Percentiles rank a stretch among this genome's conserved stretches.
These are phyloP conservation scores for Chaetogeoica ovagalla DNA, from an alignment of 2,888 invertebrate genomes.

Conservation along the genomic window DNA sequence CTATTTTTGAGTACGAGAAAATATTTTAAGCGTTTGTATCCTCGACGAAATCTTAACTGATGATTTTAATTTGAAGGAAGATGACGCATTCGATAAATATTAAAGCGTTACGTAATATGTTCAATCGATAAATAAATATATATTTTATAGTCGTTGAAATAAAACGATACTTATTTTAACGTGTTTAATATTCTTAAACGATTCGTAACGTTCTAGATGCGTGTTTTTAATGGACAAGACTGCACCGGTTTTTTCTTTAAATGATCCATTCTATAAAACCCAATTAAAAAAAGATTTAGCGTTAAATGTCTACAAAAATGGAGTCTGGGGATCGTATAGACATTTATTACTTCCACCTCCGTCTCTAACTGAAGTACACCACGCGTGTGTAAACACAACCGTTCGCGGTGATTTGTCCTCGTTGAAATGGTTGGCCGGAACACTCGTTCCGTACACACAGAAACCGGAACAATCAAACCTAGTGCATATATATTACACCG, in stretches of 20 bases:
- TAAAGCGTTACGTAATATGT: too few relatives aligned
- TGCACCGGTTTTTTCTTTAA: slow-evolving; percentile 70
- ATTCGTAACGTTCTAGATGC: slow-evolving; percentile 59
- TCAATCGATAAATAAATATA: too few relatives aligned
- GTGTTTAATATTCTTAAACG: too few relatives aligned
- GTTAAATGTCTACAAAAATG: slow-evolving; percentile 74
- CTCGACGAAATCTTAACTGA: too few relatives aligned
- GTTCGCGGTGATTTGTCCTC: slow-evolving; percentile 85
- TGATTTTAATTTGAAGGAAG: neutral
- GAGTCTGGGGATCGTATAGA: slow-evolving; percentile 78
- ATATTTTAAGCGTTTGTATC: neutral
- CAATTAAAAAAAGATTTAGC: slow-evolving; percentile 75
- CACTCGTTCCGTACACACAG: slow-evolving; percentile 45
- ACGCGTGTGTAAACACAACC: slow-evolving; percentile 76
- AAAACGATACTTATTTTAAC: neutral
- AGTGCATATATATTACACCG: slow-evolving; percentile 71
- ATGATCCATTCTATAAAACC: slow-evolving; percentile 68
- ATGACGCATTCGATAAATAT: too few relatives aligned
- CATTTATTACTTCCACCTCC: slow-evolving; percentile 71
- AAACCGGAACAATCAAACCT: slow-evolving; percentile 56
- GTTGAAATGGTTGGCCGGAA: slow-evolving; percentile 80
- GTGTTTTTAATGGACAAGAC: slow-evolving; percentile 66
- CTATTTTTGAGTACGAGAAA: too few relatives aligned
- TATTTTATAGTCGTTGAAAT: neutral
- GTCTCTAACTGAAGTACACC: slow-evolving; percentile 63